Evolutionary conservation across 2,888 invertebrate species (phyloP).

Genomic region (Nemurella pictetii): DNA sequence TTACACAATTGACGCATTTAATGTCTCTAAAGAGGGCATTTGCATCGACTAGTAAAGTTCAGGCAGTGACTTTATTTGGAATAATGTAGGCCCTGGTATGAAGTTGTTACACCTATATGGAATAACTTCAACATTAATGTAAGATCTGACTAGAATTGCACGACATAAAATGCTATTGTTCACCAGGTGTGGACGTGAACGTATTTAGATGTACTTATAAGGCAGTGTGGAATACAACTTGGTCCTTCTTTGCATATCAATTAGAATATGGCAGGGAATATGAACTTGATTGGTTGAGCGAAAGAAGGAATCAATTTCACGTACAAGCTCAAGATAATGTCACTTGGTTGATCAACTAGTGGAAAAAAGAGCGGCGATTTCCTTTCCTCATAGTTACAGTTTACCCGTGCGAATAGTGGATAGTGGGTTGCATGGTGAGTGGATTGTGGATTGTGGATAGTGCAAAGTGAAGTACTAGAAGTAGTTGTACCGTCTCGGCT

Average conservation of each 20-base stretch:
- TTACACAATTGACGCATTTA: not conserved
- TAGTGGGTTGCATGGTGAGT: too few species aligned
- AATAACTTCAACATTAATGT: not conserved
- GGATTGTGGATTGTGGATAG: too few species aligned
- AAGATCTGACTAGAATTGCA: constrained; percentile 10
- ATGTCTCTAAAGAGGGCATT: constrained; percentile 21
- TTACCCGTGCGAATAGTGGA: too few species aligned
- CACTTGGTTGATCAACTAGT: not conserved
- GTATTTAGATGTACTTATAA: constrained; percentile 26
- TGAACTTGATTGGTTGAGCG: not conserved
- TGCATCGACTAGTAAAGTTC: not conserved
- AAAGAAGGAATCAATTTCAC: not conserved
- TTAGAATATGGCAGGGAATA: not conserved
- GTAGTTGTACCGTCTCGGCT: not conserved
- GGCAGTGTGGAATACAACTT: not conserved
- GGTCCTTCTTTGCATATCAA: constrained; percentile 1
- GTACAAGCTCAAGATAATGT: not conserved
- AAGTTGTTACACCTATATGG: constrained; percentile 28
- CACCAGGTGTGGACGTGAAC: not conserved
- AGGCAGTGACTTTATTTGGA: constrained; percentile 18
- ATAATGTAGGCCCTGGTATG: constrained; percentile 18
- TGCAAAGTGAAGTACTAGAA: too few species aligned
- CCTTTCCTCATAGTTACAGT: too few species aligned
- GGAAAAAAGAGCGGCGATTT: not conserved
- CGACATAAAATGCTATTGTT: constrained; percentile 19